Conservation (phyloP, 2,797 vertebrate species). For the Poeciliopsis gracilis region DNA sequence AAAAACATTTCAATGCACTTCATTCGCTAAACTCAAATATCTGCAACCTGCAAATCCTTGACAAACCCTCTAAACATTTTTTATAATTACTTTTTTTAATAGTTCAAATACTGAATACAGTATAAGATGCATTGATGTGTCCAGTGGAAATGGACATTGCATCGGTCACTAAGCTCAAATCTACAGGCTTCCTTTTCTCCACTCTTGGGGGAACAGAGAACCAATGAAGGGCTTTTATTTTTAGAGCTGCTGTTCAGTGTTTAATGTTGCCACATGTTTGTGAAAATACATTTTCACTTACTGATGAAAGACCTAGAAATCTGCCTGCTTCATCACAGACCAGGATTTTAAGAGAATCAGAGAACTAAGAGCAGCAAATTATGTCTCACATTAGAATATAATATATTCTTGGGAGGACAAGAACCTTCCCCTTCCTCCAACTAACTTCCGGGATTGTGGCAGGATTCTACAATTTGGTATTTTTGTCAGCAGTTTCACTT, state of each 20-base stretch:
- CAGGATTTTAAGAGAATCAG: neutral
- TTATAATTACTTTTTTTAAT: neutral
- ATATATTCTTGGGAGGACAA: neutral
- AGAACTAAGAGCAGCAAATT: neutral
- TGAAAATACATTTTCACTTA: neutral
- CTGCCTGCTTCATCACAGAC: neutral
- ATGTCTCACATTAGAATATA: neutral
- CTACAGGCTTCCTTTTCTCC: neutral
- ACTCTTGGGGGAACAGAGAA: neutral
- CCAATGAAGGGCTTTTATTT: neutral
- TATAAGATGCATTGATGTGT: neutral
- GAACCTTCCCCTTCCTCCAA: neutral
- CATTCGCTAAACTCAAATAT: neutral
- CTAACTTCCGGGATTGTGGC: neutral
- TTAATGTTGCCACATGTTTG: neutral
- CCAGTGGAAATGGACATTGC: neutral
- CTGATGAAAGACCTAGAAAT: neutral
- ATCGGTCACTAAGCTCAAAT: neutral
- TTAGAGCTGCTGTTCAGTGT: neutral
- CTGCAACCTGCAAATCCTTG: neutral
- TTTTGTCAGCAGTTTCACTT: neutral
- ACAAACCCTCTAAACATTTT: neutral
- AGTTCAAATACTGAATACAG: neutral
- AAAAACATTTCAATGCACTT: neutral
- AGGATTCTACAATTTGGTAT: neutral